Percentiles rank a stretch among this genome's conserved stretches.
phyloP scores from a whole-genome alignment of 2,113 vertebrate genomes.

The Telmatochromis sp. region DNA sequence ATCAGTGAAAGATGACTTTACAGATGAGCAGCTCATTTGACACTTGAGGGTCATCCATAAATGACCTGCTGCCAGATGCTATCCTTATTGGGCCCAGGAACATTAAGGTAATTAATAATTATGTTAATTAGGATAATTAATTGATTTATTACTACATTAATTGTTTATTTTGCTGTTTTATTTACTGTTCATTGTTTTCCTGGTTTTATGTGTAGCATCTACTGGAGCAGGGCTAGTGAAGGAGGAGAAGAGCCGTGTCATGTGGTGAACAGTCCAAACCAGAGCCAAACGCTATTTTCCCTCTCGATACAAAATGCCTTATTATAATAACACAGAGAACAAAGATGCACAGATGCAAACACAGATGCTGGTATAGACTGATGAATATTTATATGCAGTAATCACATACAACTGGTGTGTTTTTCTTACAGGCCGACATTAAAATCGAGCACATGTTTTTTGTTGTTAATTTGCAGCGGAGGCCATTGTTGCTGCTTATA shows the following conservation, averaged over 20 bases:
- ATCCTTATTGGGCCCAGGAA: background rate
- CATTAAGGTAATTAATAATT: background rate
- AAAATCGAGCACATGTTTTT: background rate
- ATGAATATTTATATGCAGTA: conserved; percentile 23
- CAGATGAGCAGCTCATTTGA: background rate
- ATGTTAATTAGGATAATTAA: background rate
- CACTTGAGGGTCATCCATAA: background rate
- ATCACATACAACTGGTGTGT: background rate
- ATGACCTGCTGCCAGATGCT: background rate
- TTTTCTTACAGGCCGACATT: background rate
- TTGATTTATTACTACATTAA: background rate
- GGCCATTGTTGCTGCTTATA: background rate
- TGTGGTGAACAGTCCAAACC: conserved; percentile 33
- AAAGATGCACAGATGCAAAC: conserved; percentile 19
- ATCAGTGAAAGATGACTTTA: background rate
- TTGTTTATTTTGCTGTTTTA: background rate
- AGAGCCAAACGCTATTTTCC: conserved; percentile 46
- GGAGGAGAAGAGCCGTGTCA: conserved; percentile 9
- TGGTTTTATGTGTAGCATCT: background rate
- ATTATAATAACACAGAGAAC: conserved; percentile 35
- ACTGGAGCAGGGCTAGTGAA: background rate
- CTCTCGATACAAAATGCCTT: conserved; percentile 9
- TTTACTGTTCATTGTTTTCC: background rate
- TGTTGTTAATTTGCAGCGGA: background rate
- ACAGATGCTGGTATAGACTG: conserved; percentile 1